Base-by-base conservation (phyloP, 2,797 vertebrate species). In the Ciconia nigra region DNA sequence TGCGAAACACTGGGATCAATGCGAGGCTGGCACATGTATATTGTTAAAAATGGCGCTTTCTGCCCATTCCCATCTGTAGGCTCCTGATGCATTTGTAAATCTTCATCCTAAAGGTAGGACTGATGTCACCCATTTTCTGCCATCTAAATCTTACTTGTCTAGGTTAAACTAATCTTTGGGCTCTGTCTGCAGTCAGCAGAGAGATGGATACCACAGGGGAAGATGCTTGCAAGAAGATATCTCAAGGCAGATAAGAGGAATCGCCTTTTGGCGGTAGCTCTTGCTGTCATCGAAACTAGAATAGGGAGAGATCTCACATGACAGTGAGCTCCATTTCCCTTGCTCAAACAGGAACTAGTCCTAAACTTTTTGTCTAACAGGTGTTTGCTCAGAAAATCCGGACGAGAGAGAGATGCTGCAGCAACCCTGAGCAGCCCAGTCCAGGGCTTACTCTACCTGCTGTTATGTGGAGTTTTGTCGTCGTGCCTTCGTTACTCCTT, bases 11-110 rank as follows among this genome's bases (percentile, higher is more conserved):
- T 14, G 25, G 31, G 15, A 39, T 61, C 41, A 6, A 1, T 4
- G 44, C 0, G 5, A 58, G 70, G 11, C 7, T 49, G 33, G 44
- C 55, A 37, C 13, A 1, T 3, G 19, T 6, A 2, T 5, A 1
- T 17, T 52, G 66, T 42, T 76, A 20, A 17, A 55, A 61, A 5
- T 0, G 2, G 9, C 21, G 2, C 35, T 35, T 76, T 39, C n/a
- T 58, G 29, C 55, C 70, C 13, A 0, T 55, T 59, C 41, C 18
- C 20, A 5, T 31, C 78, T 35, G 1, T 9, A 4, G 73, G 44
- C 39, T 72, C 59, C 35, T 7, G 41, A 25, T 52, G 47, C n/a
- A 7, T 63, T 44, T 41, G 54, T 26, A 67, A 57, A 67, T 57
- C 76, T 51, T 31, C 39, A 7, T 80, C 73, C 33, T 33, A 16